A percentile compares a stretch with the other conserved stretches of the same genome.
Conservation (phyloP, 2,113 vertebrate genomes). For the Melierax canorus region DNA sequence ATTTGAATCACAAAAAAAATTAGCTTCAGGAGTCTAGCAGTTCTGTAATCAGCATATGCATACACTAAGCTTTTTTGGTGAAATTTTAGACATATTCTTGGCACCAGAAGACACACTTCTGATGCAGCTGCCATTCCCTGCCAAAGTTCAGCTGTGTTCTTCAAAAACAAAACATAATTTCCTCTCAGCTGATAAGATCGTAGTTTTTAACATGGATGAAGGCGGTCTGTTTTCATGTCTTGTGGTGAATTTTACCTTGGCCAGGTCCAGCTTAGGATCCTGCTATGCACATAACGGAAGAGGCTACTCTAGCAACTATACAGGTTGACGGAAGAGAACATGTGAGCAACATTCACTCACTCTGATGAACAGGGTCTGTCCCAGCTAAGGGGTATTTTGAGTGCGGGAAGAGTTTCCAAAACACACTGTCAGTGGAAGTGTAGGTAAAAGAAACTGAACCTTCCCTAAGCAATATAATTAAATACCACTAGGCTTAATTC, state of each 20-base stretch:
- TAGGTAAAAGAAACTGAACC: neutral
- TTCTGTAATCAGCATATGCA: neutral
- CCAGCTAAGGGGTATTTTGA: neutral
- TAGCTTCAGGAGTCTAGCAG: neutral
- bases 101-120: neutral
- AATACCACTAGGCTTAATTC: constrained; percentile 8
- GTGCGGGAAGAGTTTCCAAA: neutral
- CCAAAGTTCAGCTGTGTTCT: neutral
- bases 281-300: neutral
- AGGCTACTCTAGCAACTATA: neutral
- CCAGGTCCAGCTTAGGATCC: neutral
- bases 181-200: neutral
- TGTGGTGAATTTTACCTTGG: neutral
- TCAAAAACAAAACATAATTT: neutral
- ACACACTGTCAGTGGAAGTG: neutral
- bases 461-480: neutral
- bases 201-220: neutral
- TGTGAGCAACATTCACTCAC: neutral
- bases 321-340: neutral
- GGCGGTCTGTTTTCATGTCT: no score
- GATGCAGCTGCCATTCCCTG: neutral
- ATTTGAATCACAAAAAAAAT: neutral
- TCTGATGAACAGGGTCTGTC: neutral
- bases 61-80: neutral
- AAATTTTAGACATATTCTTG: neutral